Conservation (phyloP, 2,888 invertebrate species). For the Pyrochroa serraticornis region DNA sequence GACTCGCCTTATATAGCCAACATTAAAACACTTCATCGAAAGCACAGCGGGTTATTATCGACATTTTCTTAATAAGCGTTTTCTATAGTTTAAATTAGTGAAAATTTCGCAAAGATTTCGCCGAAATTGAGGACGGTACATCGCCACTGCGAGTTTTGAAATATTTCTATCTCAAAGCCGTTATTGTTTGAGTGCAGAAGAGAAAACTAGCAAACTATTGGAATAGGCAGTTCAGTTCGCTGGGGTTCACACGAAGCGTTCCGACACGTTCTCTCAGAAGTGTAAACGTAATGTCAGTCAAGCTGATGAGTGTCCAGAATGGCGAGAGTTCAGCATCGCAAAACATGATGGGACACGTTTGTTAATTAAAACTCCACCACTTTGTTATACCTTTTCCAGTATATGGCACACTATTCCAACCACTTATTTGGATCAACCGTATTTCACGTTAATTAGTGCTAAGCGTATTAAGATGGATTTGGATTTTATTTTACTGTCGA, state of each 20-base stretch:
- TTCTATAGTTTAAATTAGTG: too few relatives aligned
- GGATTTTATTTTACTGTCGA: constrained; percentile 6
- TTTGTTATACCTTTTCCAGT: constrained; percentile 26
- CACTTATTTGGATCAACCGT: constrained; percentile 15
- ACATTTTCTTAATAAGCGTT: too few relatives aligned
- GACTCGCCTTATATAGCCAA: too few relatives aligned
- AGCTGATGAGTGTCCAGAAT: constrained; percentile 29
- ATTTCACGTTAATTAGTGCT: constrained; percentile 21
- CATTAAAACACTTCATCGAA: too few relatives aligned
- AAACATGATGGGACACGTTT: constrained; percentile 25
- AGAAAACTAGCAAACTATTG: constrained; percentile 23
- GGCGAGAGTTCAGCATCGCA: constrained; percentile 26
- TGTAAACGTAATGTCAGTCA: constrained; percentile 36
- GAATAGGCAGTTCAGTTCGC: constrained; percentile 29
- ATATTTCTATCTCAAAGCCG: too few relatives aligned
- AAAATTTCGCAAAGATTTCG: too few relatives aligned
- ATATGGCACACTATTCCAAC: constrained; percentile 13
- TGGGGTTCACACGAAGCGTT: constrained; percentile 28
- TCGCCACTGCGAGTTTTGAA: too few relatives aligned
- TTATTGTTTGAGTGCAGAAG: constrained; percentile 18
- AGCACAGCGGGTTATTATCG: too few relatives aligned
- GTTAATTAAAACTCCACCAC: constrained; percentile 35
- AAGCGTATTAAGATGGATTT: constrained; percentile 18
- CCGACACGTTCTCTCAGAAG: constrained; percentile 30
- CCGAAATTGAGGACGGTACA: too few relatives aligned